Conservation (phyloP, 2,113 vertebrate species). For the Coracopsis vasa region DNA sequence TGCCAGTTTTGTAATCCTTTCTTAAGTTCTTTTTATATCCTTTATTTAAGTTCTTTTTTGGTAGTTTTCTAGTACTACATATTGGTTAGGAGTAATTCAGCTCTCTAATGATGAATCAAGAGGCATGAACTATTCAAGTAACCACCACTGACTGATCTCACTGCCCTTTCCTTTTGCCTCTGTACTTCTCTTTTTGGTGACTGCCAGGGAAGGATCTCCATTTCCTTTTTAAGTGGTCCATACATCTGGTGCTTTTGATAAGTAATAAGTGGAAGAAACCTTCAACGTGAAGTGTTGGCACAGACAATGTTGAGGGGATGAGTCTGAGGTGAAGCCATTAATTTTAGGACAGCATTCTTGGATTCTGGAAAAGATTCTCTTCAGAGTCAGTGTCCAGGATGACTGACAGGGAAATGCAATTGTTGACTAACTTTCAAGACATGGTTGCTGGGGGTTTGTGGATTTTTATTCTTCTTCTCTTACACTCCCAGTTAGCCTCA, state of each 20-base stretch:
- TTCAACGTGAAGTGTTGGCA: not conserved
- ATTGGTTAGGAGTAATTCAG: not conserved
- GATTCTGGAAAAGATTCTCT: not conserved
- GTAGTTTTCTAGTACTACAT: not conserved
- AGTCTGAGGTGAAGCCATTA: not conserved
- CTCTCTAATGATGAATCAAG: not conserved
- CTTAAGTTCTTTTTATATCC: not conserved
- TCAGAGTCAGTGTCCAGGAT: not conserved
- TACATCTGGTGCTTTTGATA: not conserved
- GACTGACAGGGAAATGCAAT: not conserved
- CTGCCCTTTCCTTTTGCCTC: not conserved
- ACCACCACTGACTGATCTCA: not conserved
- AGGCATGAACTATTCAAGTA: not conserved
- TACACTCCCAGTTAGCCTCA: fast-evolving
- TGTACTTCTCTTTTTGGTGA: not conserved
- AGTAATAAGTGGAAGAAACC: not conserved
- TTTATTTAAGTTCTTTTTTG: not conserved
- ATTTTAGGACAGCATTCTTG: not conserved
- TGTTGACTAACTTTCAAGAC: not conserved
- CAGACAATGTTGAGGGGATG: not conserved
- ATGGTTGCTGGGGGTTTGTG: fast-evolving
- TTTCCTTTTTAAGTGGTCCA: not conserved
- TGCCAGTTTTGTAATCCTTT: not conserved
- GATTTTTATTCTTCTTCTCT: not conserved
- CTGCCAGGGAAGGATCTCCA: not conserved